phyloP scores from a whole-genome alignment of 2,797 vertebrate genomes.

The Myotis vivesi region DNA sequence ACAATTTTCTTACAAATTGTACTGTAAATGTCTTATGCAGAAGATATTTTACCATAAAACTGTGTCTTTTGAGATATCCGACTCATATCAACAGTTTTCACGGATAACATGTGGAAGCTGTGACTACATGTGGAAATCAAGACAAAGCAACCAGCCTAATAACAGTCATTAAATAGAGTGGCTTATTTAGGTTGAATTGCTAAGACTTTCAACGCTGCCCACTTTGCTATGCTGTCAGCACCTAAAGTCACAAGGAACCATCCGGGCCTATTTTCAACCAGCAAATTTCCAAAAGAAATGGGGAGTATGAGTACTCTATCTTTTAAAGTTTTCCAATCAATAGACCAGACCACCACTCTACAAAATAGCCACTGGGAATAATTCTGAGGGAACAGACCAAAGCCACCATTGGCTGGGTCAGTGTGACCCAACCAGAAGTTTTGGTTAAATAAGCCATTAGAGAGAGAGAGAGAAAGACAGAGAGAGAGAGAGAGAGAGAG shows the following conservation, averaged over 20 bases:
- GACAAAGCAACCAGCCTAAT: slow-evolving; percentile 41
- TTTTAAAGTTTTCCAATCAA: background rate
- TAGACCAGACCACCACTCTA: background rate
- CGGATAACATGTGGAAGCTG: slow-evolving; percentile 7
- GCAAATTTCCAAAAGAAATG: slow-evolving; percentile 37
- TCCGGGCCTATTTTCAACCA: background rate
- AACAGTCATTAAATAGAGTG: slow-evolving; percentile 43
- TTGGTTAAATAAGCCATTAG: background rate
- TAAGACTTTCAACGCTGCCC: slow-evolving; percentile 31
- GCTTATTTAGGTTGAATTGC: slow-evolving; percentile 33
- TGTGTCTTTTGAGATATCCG: background rate
- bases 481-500: too few relatives aligned
- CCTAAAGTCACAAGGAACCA: slow-evolving; percentile 19
- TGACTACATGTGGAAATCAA: slow-evolving; percentile 30
- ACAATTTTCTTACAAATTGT: slow-evolving; percentile 9
- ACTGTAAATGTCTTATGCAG: background rate
- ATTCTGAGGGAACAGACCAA: background rate
- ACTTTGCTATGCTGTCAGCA: background rate
- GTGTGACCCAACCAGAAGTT: background rate
- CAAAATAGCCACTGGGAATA: background rate
- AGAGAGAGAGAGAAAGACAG: too few relatives aligned
- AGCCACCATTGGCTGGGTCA: background rate
- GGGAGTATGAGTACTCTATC: background rate
- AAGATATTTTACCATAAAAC: slow-evolving; percentile 9
- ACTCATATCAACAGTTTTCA: slow-evolving; percentile 25